phyloP scores from a whole-genome alignment of 2,888 invertebrate species.

The Fragum fragum region DNA sequence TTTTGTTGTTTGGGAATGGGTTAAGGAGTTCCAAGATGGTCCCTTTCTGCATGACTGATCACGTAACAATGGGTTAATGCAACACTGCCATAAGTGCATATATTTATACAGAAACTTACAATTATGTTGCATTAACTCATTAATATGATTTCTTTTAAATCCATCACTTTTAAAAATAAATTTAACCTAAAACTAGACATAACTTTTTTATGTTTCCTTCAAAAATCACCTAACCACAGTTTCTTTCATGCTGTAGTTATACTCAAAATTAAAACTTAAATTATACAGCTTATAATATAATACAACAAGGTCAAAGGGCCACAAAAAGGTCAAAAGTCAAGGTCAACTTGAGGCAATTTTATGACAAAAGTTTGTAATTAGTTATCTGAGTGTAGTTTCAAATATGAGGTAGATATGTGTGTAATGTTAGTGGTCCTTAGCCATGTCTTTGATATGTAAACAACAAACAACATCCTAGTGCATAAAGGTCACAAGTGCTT shows the following conservation, averaged over 20 bases:
- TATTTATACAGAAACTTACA: no score
- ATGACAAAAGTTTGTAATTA: slow-evolving; percentile 5
- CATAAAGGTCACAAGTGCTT: background rate
- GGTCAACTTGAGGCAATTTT: slow-evolving; percentile 25
- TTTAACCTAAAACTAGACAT: no score
- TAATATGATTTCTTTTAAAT: no score
- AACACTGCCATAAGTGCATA: no score
- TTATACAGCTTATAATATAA: background rate
- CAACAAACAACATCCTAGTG: no score
- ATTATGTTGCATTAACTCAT: no score
- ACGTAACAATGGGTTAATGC: no score
- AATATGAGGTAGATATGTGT: slow-evolving; percentile 39
- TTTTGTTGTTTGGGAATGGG: no score
- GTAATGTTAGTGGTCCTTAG: slow-evolving; percentile 9
- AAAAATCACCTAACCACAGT: background rate
- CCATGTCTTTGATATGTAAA: background rate
- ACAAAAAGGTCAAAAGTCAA: slow-evolving; percentile 13
- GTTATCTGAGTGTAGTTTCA: slow-evolving; percentile 27
- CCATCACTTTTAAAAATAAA: no score
- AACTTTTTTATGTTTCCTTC: no score
- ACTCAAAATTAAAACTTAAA: background rate
- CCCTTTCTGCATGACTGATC: no score
- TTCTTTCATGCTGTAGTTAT: background rate
- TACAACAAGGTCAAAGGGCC: slow-evolving; percentile 1
- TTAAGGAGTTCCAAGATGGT: no score